Evolutionary conservation across 2,888 invertebrate genomes (phyloP).

Genomic region (Deilephila porcellus): DNA sequence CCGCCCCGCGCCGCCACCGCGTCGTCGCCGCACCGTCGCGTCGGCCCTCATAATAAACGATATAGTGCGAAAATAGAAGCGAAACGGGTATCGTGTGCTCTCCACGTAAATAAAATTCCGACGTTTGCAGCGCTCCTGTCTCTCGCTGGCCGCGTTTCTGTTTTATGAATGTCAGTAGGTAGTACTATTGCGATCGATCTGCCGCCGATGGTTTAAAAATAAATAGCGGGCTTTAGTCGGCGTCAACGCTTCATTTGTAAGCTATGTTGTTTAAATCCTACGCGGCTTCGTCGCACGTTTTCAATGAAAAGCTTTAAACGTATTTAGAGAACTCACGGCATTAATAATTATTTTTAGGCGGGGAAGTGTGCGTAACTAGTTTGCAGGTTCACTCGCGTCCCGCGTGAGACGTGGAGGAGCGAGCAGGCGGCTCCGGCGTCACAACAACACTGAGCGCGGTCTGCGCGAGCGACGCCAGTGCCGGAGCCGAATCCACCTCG

Average conservation of each 20-base stretch:
- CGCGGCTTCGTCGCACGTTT: conserved; percentile 47
- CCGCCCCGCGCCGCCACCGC: background rate
- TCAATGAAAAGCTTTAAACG: background rate
- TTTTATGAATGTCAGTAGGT: conserved; percentile 66
- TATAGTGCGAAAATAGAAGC: conserved; percentile 81
- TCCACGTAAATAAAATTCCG: conserved; percentile 79
- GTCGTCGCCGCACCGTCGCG: conserved; percentile 46
- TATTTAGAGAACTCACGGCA: conserved; percentile 23
- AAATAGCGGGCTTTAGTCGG: conserved; percentile 54
- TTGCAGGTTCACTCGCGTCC: conserved; percentile 1
- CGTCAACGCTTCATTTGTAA: conserved; percentile 43
- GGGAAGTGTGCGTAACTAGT: too few relatives aligned
- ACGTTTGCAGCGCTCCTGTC: conserved; percentile 67
- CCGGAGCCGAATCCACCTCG: conserved; percentile 74
- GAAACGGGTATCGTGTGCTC: conserved; percentile 69
- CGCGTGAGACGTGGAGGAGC: conserved; percentile 37
- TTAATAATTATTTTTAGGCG: conserved; percentile 33
- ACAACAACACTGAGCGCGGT: conserved; percentile 67
- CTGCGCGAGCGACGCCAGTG: conserved; percentile 80
- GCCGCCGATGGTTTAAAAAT: conserved; percentile 67
- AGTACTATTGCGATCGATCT: conserved; percentile 64
- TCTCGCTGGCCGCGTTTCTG: conserved; percentile 66
- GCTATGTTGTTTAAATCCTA: conserved; percentile 1
- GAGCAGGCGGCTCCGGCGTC: conserved; percentile 64
- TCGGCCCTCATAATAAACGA: conserved; percentile 75